Base-by-base conservation (phyloP, 2,888 invertebrate genomes). In the Molorchus minor region DNA sequence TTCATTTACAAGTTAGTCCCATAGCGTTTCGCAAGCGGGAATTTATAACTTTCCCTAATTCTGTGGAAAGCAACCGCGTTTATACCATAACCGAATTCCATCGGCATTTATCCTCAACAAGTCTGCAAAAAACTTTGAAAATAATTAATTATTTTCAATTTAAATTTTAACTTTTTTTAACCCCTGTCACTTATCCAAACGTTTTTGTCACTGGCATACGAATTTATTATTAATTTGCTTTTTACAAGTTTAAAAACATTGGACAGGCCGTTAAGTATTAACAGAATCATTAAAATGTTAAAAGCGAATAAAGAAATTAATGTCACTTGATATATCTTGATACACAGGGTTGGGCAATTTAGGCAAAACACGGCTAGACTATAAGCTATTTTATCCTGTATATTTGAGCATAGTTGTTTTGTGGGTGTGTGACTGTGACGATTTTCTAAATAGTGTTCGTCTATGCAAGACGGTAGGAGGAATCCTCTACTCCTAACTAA, bases 1-100 rank as follows among this genome's bases (percentile, higher is more conserved):
- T 70, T 70, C 68, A 70, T 70, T 70, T 68, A 70, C 67, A 67
- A 70, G 64, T 65, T 64, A 51, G 66, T 65, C 67, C 66, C 62
- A 40, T 51, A 53, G 57, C 56, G 59, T 41, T 46, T 56, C 56
- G 47, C 60, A 53, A 33, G 47, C 53, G 52, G 58, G 65, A 65
- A 68, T 69, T 64, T 64, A 69, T 67, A 67, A 67, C 67, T 61
- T 59, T 53, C 65, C 56, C 56, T 40, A 60, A 65, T 62, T 60
- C 57, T 53, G 57, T 62, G 52, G 55, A 65, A 58, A 56, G 63
- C 62, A 43, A 40, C 56, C 61, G 45, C 61, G 49, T 55, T 57
- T 45, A 53, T 20, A 43, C 54, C 57, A 56, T 54, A 61, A 57
- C 52, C 46, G 36, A 57, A 55, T 62, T 47, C 40, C 55, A 53